A percentile compares a stretch with the other conserved stretches of the same genome.
Evolutionary conservation across 2,113 vertebrate species (phyloP).

Genomic region (Baryphthengus martii): DNA sequence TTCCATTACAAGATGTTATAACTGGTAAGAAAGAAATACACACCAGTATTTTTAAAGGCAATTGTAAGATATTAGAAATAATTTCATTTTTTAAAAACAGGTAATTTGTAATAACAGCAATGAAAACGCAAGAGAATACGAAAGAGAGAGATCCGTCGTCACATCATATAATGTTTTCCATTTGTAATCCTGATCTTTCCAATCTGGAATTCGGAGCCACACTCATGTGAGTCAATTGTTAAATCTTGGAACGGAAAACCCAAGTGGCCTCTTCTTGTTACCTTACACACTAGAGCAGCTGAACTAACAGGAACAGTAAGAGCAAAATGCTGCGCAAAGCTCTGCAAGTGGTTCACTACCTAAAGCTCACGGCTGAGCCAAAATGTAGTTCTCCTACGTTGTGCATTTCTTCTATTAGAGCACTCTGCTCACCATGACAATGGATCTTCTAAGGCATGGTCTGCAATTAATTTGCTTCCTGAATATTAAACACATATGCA

Average conservation of each 20-base stretch:
- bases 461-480: not conserved
- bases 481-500: not conserved
- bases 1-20: constrained; percentile 82
- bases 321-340: not conserved
- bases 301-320: not conserved
- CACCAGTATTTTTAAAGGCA: not conserved
- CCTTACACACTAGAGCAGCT: not conserved
- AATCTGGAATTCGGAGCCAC: not conserved
- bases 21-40: constrained; percentile 42
- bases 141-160: not conserved
- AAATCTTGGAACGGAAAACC: not conserved
- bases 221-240: not conserved
- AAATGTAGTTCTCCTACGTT: too few relatives aligned
- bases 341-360: not conserved
- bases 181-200: not conserved
- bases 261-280: not conserved
- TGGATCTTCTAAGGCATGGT: not conserved
- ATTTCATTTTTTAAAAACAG: not conserved
- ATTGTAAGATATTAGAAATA: not conserved
- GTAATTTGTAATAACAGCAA: not conserved
- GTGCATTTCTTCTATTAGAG: not conserved
- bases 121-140: not conserved
- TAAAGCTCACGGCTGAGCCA: not conserved
- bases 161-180: not conserved
- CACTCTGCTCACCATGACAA: not conserved